Evolutionary conservation across 2,888 invertebrate genomes (phyloP).

Genomic region (Nephrocerus scutellatus): DNA sequence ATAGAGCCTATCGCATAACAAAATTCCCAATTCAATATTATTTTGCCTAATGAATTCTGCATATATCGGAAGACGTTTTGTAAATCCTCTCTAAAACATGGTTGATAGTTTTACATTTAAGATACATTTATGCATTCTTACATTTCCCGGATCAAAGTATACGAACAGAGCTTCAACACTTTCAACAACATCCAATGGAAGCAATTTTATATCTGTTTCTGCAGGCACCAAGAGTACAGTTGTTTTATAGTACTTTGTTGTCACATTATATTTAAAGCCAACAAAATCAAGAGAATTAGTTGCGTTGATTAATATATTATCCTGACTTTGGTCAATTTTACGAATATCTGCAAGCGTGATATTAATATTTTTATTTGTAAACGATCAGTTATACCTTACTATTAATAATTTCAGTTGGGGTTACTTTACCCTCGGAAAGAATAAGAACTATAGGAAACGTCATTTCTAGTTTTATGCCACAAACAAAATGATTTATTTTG

Average conservation of each 20-base stretch:
- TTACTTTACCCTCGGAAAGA: constrained; percentile 20
- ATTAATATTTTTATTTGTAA: background rate
- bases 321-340: constrained; percentile 18
- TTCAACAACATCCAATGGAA: constrained; percentile 24
- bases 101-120: no score
- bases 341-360: constrained; percentile 13
- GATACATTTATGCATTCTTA: no score
- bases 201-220: constrained; percentile 18
- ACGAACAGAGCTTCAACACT: constrained; percentile 26
- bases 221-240: constrained; percentile 26
- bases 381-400: constrained; percentile 15
- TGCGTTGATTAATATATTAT: constrained; percentile 16
- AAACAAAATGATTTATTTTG: no score
- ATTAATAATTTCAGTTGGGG: constrained; percentile 21
- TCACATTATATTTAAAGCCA: constrained; percentile 27
- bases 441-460: constrained; percentile 20
- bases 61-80: constrained; percentile 24
- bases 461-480: no score
- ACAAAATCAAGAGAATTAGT: constrained; percentile 17
- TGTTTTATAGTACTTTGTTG: constrained; percentile 30
- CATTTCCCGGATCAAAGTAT: constrained; percentile 31
- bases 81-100: constrained; percentile 24
- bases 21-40: constrained; percentile 28
- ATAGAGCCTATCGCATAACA: constrained; percentile 27
- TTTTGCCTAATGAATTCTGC: constrained; percentile 28